Evolutionary conservation across 1,140 invertebrate genomes (phyloP), one percentile per base, ranked within the genome.

Genomic region (Drosophila pandora): DNA sequence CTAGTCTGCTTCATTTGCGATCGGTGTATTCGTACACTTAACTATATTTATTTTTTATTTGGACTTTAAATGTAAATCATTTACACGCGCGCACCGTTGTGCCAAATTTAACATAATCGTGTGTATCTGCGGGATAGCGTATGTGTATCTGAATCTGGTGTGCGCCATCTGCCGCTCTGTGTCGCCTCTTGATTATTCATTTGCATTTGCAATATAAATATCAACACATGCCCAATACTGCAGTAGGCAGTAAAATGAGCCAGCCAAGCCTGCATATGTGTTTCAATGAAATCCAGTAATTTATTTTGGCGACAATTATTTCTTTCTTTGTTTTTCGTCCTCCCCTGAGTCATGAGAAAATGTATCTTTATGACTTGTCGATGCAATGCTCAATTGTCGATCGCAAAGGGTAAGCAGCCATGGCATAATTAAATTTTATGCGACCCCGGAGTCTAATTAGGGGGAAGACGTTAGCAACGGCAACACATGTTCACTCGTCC

Each of bases 381-480:
- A 59, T 73, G 57, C 61, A 49, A 41, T 39, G 71, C 49, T 61
- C 60, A 68, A 60, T 68, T 79, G 63, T 28, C 69, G 65, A 80
- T 84, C 41, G 63, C 39, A 37, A 68, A 64, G 49, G 57, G 52
- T 41, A 49, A 32, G 48, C 58, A 21, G 41, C 13, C 9, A 43
- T 37, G 34, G 55, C 52, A 65, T 82, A 85, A 87, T 85, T 85
- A 78, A 78, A 71, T 85, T 85, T 82, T 71, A 85, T 78, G 52
- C 58, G 74, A 55, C 82, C 81, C 82, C 82, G 61, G 70, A 68
- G 82, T 71, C 58, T 85, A 85, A 85, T 85, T 85, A 85, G 70
- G 56, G 63, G 43, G 61, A 58, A 34, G 32, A 59, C 47, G 55
- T n/a, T 45, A 34, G 22, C 50, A 30, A 52, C 56, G 37, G 58